Conservation (phyloP, 2,113 vertebrate species). For the Chionomys nivalis region DNA sequence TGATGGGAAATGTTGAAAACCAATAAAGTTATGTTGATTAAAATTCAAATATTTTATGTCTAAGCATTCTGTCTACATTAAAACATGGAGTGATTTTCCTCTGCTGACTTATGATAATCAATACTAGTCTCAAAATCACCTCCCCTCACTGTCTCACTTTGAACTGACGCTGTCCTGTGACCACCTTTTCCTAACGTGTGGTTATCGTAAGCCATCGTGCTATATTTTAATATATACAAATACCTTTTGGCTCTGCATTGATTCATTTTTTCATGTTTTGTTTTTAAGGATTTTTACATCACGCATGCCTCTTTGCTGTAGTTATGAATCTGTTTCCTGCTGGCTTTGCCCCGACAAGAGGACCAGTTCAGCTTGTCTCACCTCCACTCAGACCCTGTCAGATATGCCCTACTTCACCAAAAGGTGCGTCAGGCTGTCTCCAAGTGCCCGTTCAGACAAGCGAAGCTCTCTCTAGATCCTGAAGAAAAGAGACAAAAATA, state of each 20-base stretch:
- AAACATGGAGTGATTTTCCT: neutral
- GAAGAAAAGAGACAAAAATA: neutral
- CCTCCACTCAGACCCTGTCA: too few species aligned
- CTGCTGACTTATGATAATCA: neutral
- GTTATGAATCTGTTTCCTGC: neutral
- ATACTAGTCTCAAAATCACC: neutral
- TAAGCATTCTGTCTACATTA: neutral
- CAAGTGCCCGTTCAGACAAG: neutral
- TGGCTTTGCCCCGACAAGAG: neutral
- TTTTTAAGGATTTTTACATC: neutral
- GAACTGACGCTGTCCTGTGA: neutral
- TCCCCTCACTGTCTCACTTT: neutral
- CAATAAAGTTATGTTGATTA: neutral
- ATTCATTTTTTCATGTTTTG: neutral
- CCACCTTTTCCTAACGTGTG: neutral
- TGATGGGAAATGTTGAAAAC: neutral
- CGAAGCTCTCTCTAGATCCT: neutral
- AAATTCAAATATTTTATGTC: neutral
- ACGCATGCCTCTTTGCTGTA: too few species aligned
- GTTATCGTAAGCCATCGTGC: neutral
- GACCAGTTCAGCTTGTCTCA: neutral
- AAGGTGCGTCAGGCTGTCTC: neutral
- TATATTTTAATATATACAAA: too few species aligned
- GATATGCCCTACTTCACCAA: neutral
- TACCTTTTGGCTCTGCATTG: neutral